Conservation (phyloP, 2,113 vertebrate genomes). For the Plestiodon gilberti region DNA sequence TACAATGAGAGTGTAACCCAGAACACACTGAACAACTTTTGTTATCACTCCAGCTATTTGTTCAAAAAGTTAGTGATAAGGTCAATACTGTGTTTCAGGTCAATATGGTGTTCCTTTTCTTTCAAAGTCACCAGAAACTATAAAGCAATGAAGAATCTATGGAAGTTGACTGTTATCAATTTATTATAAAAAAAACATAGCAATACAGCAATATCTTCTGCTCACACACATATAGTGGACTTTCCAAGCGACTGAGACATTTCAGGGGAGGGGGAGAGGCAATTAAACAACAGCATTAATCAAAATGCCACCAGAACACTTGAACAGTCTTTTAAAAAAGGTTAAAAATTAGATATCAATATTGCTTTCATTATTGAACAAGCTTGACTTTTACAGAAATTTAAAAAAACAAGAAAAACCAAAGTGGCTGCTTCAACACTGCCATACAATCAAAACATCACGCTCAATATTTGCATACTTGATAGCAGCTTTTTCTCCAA, state of each 20-base stretch:
- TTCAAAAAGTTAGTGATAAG: not conserved
- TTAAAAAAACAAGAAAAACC: conserved; percentile 50
- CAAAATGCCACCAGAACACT: conserved; percentile 75
- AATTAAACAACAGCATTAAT: conserved; percentile 76
- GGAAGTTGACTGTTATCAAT: conserved; percentile 76
- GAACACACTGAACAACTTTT: not conserved
- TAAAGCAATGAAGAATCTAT: conserved; percentile 36
- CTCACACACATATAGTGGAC: conserved; percentile 77
- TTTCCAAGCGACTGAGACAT: conserved; percentile 78
- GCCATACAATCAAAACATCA: conserved; percentile 70
- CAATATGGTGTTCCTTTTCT: not conserved
- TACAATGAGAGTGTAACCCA: not conserved
- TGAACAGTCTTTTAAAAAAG: conserved; percentile 74
- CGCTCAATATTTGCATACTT: conserved; percentile 79
- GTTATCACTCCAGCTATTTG: not conserved
- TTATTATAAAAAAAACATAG: conserved; percentile 81
- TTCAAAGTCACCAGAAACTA: not conserved
- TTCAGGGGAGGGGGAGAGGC: conserved; percentile 50
- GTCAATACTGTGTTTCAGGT: not conserved
- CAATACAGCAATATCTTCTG: conserved; percentile 78
- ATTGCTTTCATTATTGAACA: conserved; percentile 84
- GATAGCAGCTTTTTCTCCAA: conserved; percentile 83
- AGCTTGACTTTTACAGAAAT: conserved; percentile 70
- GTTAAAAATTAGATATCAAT: conserved; percentile 79
- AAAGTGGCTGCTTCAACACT: conserved; percentile 77